Evolutionary conservation across 2,113 vertebrate genomes (phyloP), one percentile per base, ranked within the genome.

Genomic region (Rattus rattus): DNA sequence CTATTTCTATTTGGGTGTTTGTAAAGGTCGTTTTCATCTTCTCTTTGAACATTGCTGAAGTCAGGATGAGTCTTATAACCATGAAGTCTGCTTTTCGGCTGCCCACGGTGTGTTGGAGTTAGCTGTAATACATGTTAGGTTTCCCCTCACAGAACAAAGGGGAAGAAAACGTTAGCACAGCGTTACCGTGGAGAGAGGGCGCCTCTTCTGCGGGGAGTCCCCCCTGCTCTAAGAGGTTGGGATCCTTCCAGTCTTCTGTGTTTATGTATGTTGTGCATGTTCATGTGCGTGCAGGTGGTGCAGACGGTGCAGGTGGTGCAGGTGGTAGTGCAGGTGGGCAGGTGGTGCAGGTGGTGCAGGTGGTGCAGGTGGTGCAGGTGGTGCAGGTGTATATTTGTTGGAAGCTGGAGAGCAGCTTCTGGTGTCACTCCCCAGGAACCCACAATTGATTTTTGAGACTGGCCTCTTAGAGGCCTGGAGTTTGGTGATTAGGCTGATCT

Each of bases 1-100:
- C 56, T 85, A 19, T 95, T 95, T 96, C 80, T 47, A 30, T 89
- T 85, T 88, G 28, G 0, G 77, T 30, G n/a, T 49, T 47, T 91
- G 89, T 61, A 43, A 69, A 88, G 56, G 75, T 67, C 73, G 17
- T 65, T 65, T 59, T 7, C 56, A 59, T 59, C 2, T 19, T 49
- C 22, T 5, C 0, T 84, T 85, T 84, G 59, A 88, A 79, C 17
- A 70, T 80, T 28, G n/a, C 63, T 59, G 59, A 88, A 91, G 54
- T 70, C 81, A 72, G 39, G 36, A n/a, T 49, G 49, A 88, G 56
- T 61, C 76, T 88, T 59, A 36, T 5, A 77, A 67, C 84, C 56
- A 75, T 52, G 39, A 17, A 80, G 47, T 79, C 79, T 67, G n/a
- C n/a, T 47, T 87, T 94, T 33, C 24, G 20, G 28, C 19, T 63